These are phyloP conservation scores for Mimachlamys varia DNA, from an alignment of 2,888 invertebrate genomes.

Conservation along the genomic window DNA sequence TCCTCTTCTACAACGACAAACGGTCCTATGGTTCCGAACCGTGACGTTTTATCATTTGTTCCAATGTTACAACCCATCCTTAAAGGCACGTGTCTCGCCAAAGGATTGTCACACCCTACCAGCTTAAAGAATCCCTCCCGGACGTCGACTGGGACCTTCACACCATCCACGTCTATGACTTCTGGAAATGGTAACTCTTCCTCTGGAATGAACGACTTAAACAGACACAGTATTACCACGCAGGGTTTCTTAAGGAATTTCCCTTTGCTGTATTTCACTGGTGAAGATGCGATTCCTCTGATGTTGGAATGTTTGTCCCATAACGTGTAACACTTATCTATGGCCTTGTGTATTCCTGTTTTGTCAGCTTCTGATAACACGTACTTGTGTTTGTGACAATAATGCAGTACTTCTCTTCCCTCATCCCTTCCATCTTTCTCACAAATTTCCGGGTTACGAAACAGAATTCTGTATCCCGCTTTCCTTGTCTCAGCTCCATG, in stretches of 20 bases:
- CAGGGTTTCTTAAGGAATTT: neutral
- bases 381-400: neutral
- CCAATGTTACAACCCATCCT: neutral
- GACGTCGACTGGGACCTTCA: neutral
- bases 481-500: neutral
- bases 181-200: neutral
- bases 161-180: neutral
- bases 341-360: neutral
- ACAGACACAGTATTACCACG: neutral
- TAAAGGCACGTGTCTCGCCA: neutral
- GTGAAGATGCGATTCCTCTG: neutral
- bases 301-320: neutral
- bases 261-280: neutral
- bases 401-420: neutral
- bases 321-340: neutral
- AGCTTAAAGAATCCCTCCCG: neutral
- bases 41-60: neutral
- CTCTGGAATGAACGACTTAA: neutral
- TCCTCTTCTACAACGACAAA: neutral
- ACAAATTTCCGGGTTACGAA: neutral
- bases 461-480: neutral
- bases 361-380: neutral
- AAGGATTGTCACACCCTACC: neutral
- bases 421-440: neutral
- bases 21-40: neutral